Base-by-base conservation (phyloP, 2,888 invertebrate species). In the Campaea margaritaria region DNA sequence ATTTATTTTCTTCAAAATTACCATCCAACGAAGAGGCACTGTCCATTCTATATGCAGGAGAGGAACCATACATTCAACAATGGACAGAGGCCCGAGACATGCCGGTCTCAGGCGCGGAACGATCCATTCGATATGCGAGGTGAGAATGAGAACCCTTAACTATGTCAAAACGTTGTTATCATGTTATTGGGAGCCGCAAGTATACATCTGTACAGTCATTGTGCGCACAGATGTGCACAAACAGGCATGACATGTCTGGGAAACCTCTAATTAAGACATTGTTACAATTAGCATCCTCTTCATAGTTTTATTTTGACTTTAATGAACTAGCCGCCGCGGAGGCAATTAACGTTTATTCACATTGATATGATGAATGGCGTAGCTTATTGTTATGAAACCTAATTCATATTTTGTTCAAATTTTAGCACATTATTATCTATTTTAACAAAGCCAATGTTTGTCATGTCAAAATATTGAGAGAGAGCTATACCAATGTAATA, bases 71-170 rank as follows among this genome's bases (percentile, higher is more conserved):
- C 85, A 86, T 72, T 86, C 89, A 0, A 78, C 85, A 59, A 82
- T 82, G 62, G 78, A 79, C 31, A 73, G 72, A 57, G 74, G 69
- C 41, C 75, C 75, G 12, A 62, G 75, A 41, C 49, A 50, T 34
- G 13, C 55, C 14, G 64, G 72, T 5, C 76, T 70, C 28, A 81
- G 89, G 64, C 81, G 88, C 46, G 78, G 79, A 12, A 88, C 89
- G 8, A 78, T 91, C 56, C 88, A 90, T 66, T 87, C 88, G 12
- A 75, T 90, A 58, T 79, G 81, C 31, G 88, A 88, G 90, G 91
- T 91, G 79, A 87, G 88, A 43, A 27, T 91, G 79, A 87, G 87
- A 44, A 27, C 49, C 16, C 36, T 28, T 11, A 14, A 46, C 45
- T 42, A n/a, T n/a, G n/a, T n/a, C n/a, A 39, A 43, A 44, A 57